phyloP scores from a whole-genome alignment of 2,797 vertebrate species.

The Chaetophractus vellerosus region DNA sequence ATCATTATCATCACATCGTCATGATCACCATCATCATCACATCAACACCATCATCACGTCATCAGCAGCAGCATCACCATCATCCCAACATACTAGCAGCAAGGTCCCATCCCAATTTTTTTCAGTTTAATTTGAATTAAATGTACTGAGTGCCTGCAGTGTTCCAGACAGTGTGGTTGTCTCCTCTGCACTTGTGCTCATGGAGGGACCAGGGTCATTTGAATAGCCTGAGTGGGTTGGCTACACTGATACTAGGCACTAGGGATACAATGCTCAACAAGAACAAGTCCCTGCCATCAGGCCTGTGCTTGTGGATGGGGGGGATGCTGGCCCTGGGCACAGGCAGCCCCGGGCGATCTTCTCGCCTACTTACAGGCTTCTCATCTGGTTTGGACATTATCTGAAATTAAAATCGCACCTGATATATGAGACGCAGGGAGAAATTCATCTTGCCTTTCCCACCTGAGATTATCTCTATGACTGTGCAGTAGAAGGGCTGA shows the following conservation, averaged over 20 bases:
- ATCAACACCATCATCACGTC: neutral
- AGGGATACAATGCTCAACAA: neutral
- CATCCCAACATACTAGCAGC: neutral
- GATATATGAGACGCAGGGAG: conserved; percentile 86
- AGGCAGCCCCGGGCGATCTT: neutral
- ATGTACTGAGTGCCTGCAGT: neutral
- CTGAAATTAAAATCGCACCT: conserved; percentile 92
- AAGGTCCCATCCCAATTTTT: neutral
- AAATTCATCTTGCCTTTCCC: conserved; percentile 82
- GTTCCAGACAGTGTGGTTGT: neutral
- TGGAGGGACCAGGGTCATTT: too few relatives aligned
- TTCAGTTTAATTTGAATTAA: neutral
- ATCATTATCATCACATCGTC: neutral
- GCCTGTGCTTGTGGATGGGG: neutral
- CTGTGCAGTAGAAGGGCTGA: conserved; percentile 75
- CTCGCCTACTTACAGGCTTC: conserved; percentile 69
- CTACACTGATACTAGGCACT: neutral
- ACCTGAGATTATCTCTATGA: conserved; percentile 83
- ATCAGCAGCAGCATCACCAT: too few relatives aligned
- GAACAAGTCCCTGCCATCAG: neutral
- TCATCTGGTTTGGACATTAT: conserved; percentile 88
- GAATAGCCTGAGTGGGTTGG: neutral
- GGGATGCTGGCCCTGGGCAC: neutral
- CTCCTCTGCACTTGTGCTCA: neutral
- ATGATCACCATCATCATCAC: neutral